Percentiles rank a stretch among this genome's conserved stretches.
Conservation (phyloP, 2,797 vertebrate species). For the Heteromormyrus szaboi region DNA sequence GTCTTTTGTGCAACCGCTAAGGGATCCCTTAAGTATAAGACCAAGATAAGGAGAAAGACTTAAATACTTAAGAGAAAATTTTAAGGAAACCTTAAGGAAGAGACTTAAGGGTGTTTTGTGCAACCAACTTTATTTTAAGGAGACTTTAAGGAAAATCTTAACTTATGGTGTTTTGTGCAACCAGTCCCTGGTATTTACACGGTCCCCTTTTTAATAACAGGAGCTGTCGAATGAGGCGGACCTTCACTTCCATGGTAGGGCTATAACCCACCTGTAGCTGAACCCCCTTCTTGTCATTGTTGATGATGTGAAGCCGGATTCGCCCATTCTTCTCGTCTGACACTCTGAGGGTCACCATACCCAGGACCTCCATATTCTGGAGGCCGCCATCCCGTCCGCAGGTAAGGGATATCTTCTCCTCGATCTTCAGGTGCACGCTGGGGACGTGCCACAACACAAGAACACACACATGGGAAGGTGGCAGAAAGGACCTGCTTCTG, state of each 20-base stretch:
- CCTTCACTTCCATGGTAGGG: not conserved
- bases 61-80: not conserved
- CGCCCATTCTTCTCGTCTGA: conserved; percentile 85
- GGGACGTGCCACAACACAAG: not conserved
- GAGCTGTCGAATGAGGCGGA: not conserved
- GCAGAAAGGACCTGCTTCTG: not conserved
- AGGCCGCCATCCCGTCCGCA: conserved; percentile 90
- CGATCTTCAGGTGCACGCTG: conserved; percentile 89
- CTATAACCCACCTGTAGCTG: conserved; percentile 78
- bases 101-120: not conserved
- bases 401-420: conserved; percentile 88
- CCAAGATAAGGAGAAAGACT: not conserved
- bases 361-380: conserved; percentile 94
- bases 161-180: not conserved
- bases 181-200: not conserved
- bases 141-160: no score
- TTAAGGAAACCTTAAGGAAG: not conserved
- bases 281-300: conserved; percentile 87
- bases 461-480: not conserved
- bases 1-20: not conserved
- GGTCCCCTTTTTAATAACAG: not conserved
- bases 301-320: conserved; percentile 83
- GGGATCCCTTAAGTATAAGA: not conserved
- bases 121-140: no score
- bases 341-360: conserved; percentile 87